These are phyloP conservation scores for Chaenogobius annularis DNA, from an alignment of 2,113 vertebrate genomes.

Conservation along the genomic window DNA sequence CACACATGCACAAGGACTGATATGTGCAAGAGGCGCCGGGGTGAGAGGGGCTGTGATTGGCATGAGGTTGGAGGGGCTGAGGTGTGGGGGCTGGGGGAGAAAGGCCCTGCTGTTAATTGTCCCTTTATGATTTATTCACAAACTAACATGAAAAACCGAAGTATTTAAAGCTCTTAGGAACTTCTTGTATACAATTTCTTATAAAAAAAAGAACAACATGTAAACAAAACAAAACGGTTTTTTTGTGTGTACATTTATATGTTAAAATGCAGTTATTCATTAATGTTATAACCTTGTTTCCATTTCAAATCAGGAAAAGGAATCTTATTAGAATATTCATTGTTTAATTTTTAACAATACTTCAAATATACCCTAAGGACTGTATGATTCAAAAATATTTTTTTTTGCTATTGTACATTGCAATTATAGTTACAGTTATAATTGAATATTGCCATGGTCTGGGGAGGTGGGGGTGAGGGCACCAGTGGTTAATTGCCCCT, in stretches of 20 bases:
- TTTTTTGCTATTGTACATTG: background rate
- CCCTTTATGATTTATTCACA: background rate
- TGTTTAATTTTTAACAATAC: background rate
- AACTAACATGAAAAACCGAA: background rate
- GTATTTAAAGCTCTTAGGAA: too few species aligned
- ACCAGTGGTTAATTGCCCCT: conserved; percentile 62
- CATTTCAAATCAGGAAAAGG: background rate
- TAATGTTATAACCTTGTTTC: background rate
- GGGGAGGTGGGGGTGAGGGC: background rate
- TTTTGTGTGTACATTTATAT: too few species aligned
- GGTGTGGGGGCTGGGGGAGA: background rate
- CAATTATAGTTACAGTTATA: background rate
- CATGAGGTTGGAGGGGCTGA: background rate
- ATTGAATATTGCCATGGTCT: background rate
- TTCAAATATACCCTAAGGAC: background rate
- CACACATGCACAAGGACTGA: conserved; percentile 17
- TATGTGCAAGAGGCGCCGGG: background rate
- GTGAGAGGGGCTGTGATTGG: conserved; percentile 5
- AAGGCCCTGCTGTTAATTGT: background rate
- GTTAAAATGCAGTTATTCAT: background rate
- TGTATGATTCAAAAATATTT: background rate
- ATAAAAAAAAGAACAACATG: too few species aligned
- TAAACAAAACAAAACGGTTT: too few species aligned
- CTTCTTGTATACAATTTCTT: too few species aligned
- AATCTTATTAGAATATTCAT: background rate